Evolutionary conservation across 2,113 vertebrate genomes (phyloP).

Genomic region (Megatriorchis doriae): DNA sequence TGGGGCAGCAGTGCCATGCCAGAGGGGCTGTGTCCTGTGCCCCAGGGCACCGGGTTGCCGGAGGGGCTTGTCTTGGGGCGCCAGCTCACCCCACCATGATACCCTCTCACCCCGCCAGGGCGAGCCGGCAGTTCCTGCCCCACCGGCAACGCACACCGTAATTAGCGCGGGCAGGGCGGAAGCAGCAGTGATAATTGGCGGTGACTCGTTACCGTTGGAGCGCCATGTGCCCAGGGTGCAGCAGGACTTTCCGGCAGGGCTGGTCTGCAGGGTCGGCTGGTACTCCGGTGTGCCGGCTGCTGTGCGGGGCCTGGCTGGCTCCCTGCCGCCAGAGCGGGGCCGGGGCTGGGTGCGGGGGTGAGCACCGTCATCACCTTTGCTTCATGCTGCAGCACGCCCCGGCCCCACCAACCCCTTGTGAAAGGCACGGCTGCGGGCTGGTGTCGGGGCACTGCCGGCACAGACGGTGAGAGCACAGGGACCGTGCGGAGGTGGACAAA

Average conservation of each 20-base stretch:
- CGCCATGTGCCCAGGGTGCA: background rate
- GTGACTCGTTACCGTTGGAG: background rate
- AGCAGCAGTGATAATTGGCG: background rate
- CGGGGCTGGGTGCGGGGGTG: background rate
- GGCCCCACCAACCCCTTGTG: background rate
- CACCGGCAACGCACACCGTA: background rate
- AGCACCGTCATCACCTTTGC: background rate
- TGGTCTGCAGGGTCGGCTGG: background rate
- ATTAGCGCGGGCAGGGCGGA: background rate
- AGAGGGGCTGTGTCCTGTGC: background rate
- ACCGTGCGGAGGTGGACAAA: background rate
- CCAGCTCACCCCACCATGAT: background rate
- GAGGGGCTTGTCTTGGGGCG: background rate
- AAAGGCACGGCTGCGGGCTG: background rate
- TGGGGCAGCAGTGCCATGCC: background rate
- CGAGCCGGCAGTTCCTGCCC: slow-evolving; percentile 27
- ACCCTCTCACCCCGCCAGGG: background rate
- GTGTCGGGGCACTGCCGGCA: background rate
- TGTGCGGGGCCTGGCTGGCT: background rate
- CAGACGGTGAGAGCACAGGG: background rate
- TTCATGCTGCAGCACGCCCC: background rate
- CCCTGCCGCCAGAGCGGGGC: background rate
- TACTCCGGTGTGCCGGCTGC: fast-evolving
- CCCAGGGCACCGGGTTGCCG: background rate
- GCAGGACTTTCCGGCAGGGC: slow-evolving; percentile 12